Evolutionary conservation across 1,140 invertebrate genomes (phyloP).

Genomic region (Trialeurodes vaporariorum): DNA sequence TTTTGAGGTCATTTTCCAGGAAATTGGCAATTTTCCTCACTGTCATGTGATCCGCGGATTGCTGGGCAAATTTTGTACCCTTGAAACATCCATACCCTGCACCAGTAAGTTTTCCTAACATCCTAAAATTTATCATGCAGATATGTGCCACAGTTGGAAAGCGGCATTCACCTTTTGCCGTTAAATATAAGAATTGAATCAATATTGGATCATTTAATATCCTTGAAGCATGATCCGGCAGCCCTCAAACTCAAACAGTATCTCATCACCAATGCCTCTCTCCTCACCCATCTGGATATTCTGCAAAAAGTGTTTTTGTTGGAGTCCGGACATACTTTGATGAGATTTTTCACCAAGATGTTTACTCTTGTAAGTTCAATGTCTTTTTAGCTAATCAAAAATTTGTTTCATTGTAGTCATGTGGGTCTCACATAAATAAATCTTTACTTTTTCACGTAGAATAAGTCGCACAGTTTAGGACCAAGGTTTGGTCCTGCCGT

Average conservation of each 20-base stretch:
- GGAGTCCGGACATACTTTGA: neutral
- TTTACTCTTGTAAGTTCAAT: neutral
- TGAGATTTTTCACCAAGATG: neutral
- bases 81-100: too few species aligned
- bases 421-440: too few species aligned
- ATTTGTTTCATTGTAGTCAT: too few species aligned
- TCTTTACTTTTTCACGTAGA: too few species aligned
- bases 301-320: neutral
- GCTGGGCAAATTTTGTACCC: too few species aligned
- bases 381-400: too few species aligned
- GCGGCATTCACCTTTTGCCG: neutral
- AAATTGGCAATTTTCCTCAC: too few species aligned
- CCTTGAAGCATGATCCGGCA: neutral
- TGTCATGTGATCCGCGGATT: too few species aligned
- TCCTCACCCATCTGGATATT: neutral
- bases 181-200: neutral
- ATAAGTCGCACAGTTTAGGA: too few species aligned
- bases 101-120: too few species aligned
- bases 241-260: neutral
- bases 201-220: neutral
- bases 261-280: neutral
- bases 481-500: too few species aligned
- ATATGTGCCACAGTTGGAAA: neutral
- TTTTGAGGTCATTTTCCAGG: too few species aligned
- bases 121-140: neutral